phyloP scores from a whole-genome alignment of 53 echinoderm and acorn worm species.

The Paracentrotus lividus region DNA sequence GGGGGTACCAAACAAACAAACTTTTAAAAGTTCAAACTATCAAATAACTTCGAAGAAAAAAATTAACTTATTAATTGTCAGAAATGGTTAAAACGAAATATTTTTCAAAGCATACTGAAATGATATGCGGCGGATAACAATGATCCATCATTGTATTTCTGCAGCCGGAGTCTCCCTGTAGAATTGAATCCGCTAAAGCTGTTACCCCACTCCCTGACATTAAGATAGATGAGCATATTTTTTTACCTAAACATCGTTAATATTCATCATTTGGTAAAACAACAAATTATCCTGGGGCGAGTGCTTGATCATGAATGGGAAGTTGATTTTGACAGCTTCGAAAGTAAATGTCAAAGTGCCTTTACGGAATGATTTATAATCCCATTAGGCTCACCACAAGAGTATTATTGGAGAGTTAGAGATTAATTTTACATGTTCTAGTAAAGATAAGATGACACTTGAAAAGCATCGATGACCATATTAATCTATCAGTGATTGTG shows the following conservation, averaged over 20 bases:
- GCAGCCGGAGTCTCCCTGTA: background rate
- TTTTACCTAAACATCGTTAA: background rate
- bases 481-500: background rate
- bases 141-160: too few relatives aligned
- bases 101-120: too few relatives aligned
- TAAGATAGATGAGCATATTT: background rate
- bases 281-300: background rate
- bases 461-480: background rate
- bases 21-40: too few relatives aligned
- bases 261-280: constrained; percentile 21
- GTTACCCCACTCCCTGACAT: background rate
- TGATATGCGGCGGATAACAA: too few relatives aligned
- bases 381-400: background rate
- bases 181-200: background rate
- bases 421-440: background rate
- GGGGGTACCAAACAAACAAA: too few relatives aligned
- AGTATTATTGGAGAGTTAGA: background rate
- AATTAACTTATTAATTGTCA: too few relatives aligned
- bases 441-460: background rate
- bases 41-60: too few relatives aligned
- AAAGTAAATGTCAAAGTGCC: background rate
- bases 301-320: background rate
- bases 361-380: constrained; percentile 11
- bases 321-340: background rate
- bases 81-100: too few relatives aligned